These are phyloP conservation scores for Willowsia nigromaculata DNA, from an alignment of 2,888 invertebrate genomes.

Conservation along the genomic window DNA sequence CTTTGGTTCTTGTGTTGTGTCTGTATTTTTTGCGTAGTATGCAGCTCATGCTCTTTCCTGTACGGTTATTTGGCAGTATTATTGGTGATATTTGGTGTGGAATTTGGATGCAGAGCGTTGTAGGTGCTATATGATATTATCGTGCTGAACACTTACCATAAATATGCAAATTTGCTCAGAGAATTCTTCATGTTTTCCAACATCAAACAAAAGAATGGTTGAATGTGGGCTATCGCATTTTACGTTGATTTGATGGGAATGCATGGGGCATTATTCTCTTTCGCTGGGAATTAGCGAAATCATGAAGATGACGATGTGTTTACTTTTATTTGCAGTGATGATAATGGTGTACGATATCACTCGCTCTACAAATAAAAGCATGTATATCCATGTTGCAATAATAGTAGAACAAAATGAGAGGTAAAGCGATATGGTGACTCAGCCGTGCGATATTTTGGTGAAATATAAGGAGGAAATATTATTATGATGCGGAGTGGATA, in stretches of 20 bases:
- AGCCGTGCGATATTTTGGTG: not conserved
- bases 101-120: not conserved
- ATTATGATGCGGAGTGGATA: too few species aligned
- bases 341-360: not conserved
- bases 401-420: too few species aligned
- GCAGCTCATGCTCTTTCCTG: not conserved
- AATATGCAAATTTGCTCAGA: slow-evolving; percentile 9
- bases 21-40: not conserved
- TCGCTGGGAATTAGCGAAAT: not conserved
- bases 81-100: not conserved
- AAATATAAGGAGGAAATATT: slow-evolving; percentile 14
- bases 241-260: slow-evolving; percentile 6
- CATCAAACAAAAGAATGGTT: not conserved
- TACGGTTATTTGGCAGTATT: too few species aligned
- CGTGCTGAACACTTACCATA: not conserved
- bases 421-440: not conserved
- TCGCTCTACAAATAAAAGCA: not conserved
- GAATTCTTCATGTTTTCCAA: not conserved
- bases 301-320: not conserved
- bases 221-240: not conserved
- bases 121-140: slow-evolving; percentile 17
- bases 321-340: not conserved
- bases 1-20: not conserved
- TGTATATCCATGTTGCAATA: not conserved
- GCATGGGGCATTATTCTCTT: not conserved